phyloP scores from a whole-genome alignment of 2,797 vertebrate species.

The Sebastes diploproa region DNA sequence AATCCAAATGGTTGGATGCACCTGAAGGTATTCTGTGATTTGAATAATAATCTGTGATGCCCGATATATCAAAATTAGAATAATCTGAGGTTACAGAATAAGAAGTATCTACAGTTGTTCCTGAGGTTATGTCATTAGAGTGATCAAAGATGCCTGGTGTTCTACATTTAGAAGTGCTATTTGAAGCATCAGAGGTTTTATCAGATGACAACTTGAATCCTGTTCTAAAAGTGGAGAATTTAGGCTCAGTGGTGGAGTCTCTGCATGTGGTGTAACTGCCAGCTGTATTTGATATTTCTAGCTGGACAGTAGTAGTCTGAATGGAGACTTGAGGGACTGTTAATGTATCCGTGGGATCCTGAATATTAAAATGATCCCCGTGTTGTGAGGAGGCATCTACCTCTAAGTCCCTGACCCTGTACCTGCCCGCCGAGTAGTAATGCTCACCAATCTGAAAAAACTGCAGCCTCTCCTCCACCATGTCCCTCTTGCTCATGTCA shows the following conservation, averaged over 20 bases:
- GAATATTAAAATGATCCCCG: constrained; percentile 84
- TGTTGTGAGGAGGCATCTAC: constrained; percentile 83
- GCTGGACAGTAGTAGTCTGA: constrained; percentile 90
- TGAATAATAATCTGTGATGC: constrained; percentile 34
- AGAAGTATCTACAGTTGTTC: constrained; percentile 53
- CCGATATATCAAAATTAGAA: constrained; percentile 41
- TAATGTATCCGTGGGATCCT: constrained; percentile 85
- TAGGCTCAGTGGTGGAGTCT: constrained; percentile 88
- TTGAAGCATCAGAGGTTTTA: constrained; percentile 46
- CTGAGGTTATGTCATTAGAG: constrained; percentile 56
- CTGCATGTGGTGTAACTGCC: constrained; percentile 87
- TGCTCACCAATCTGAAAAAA: constrained; percentile 99
- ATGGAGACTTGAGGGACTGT: constrained; percentile 86
- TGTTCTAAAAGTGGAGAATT: constrained; percentile 97
- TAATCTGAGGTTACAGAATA: constrained; percentile 49
- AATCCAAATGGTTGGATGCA: constrained; percentile 72
- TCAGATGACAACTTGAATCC: constrained; percentile 79
- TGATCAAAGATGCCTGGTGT: constrained; percentile 63
- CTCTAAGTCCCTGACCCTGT: constrained; percentile 91
- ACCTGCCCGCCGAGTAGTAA: constrained; percentile 94
- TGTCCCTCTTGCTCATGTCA: constrained; percentile 99
- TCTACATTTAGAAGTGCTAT: constrained; percentile 41
- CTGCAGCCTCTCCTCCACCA: constrained; percentile 99
- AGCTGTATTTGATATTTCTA: constrained; percentile 86
- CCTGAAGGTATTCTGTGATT: constrained; percentile 58